Evolutionary conservation across 2,888 invertebrate genomes (phyloP), one percentile per base, ranked within the genome.

Genomic region (Platyscelio sp.): DNA sequence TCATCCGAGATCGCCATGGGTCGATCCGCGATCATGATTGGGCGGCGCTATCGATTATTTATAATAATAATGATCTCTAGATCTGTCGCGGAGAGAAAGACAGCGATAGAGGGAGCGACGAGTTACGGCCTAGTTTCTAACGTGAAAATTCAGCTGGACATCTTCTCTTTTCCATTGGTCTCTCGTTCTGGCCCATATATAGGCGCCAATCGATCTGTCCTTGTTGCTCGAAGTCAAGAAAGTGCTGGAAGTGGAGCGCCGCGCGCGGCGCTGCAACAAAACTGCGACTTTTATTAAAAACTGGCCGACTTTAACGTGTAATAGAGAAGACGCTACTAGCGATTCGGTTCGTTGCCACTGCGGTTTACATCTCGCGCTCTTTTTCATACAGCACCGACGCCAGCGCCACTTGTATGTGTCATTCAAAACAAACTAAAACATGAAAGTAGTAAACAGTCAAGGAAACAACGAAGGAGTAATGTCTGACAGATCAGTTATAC

Each of bases 231-330:
- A 88, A 89, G 90, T 90, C 90, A 91, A 88, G 91, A 91, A 91
- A 91, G 91, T 91, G 90, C 90, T 88, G 90, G 90, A 91, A 91
- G 91, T 91, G 87, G 91, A 91, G 90, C 90, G 83, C 58, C 90
- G 80, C 72, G 89, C 86, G 79, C 83, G 78, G 87, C 88, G 88
- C 87, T 86, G 88, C 90, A 90, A 91, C 90, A 90, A 90, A 90
- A 80, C 90, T 89, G 89, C 87, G 74, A 90, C 89, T 89, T 90
- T 91, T 90, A 91, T 90, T 91, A 89, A 90, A 89, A 90, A 89
- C 88, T 90, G 91, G 89, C 90, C 91, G 91, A 90, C 91, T 90
- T 91, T 87, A 86, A 60, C 74, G 70, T 85, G 75, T 82, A 86
- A 84, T 85, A 81, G 83, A 84, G 86, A 88, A 86, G 86, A 87